These are phyloP conservation scores for Griposia aprilina DNA, from an alignment of 2,888 invertebrate species.

Conservation along the genomic window DNA sequence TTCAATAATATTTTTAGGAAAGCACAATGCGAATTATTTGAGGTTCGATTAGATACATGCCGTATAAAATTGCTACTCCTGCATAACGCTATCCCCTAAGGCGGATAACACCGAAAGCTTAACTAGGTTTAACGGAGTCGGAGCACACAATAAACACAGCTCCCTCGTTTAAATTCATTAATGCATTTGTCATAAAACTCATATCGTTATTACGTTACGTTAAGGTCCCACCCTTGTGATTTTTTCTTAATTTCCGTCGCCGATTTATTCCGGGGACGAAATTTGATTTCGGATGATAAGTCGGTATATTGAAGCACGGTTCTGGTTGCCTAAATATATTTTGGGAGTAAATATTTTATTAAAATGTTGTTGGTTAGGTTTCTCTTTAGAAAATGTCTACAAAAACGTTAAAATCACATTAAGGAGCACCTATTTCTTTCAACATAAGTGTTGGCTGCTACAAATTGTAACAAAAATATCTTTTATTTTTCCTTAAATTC, in stretches of 20 bases:
- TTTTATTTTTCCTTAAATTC: conserved; percentile 26
- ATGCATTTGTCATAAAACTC: conserved; percentile 83
- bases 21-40: too few species aligned
- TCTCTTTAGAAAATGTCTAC: background rate
- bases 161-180: conserved; percentile 81
- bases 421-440: background rate
- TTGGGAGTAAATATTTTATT: background rate
- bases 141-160: conserved; percentile 79
- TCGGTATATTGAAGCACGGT: conserved; percentile 34
- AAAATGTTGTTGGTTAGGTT: background rate
- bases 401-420: conserved; percentile 36
- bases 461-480: conserved; percentile 12
- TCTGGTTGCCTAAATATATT: conserved; percentile 35
- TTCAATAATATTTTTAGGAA: too few species aligned
- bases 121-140: conserved; percentile 80
- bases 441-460: background rate
- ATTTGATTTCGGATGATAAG: conserved; percentile 63
- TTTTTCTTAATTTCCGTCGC: conserved; percentile 76
- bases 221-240: conserved; percentile 54
- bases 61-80: conserved; percentile 2
- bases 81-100: conserved; percentile 66
- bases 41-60: too few species aligned
- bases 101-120: conserved; percentile 75
- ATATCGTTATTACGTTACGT: conserved; percentile 70
- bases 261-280: conserved; percentile 62